These are phyloP conservation scores for Hexactinellida sp. DNA, from an alignment of 37 sponge, comb jelly and placozoan species.

Conservation along the genomic window DNA sequence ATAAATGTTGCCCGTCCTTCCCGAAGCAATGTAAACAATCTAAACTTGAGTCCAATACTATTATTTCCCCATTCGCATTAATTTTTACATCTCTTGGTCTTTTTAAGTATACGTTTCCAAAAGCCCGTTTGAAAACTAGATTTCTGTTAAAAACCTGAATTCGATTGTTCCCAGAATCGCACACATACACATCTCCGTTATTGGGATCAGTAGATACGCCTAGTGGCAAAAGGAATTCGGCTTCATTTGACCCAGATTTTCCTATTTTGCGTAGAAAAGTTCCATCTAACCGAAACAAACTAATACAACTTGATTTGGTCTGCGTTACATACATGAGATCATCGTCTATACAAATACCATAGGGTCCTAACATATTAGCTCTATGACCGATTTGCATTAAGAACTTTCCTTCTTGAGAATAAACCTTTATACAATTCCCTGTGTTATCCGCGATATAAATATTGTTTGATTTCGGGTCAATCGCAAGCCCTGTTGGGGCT, in stretches of 20 bases:
- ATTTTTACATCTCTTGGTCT: not conserved
- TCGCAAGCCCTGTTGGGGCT: not conserved
- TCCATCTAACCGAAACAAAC: not conserved
- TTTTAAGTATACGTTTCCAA: not conserved
- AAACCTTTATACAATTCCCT: not conserved
- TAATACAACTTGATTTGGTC: not conserved
- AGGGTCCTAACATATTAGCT: not conserved
- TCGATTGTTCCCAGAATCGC: not conserved
- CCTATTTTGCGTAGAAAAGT: not conserved
- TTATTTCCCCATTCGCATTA: not conserved
- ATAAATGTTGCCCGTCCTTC: not conserved
- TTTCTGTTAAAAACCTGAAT: not conserved
- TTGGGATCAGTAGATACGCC: not conserved
- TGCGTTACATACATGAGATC: not conserved
- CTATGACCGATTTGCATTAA: not conserved
- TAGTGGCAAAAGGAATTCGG: not conserved
- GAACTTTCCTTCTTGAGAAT: not conserved
- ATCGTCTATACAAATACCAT: not conserved
- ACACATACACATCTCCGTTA: not conserved
- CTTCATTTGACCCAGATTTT: not conserved
- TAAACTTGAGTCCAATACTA: not conserved
- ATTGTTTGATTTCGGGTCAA: not conserved
- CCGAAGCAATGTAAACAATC: not conserved
- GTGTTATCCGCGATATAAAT: not conserved
- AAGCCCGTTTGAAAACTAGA: not conserved